Base-by-base conservation (phyloP, 64 coral and sea anemone species). In the Catalaphyllia jardinei region DNA sequence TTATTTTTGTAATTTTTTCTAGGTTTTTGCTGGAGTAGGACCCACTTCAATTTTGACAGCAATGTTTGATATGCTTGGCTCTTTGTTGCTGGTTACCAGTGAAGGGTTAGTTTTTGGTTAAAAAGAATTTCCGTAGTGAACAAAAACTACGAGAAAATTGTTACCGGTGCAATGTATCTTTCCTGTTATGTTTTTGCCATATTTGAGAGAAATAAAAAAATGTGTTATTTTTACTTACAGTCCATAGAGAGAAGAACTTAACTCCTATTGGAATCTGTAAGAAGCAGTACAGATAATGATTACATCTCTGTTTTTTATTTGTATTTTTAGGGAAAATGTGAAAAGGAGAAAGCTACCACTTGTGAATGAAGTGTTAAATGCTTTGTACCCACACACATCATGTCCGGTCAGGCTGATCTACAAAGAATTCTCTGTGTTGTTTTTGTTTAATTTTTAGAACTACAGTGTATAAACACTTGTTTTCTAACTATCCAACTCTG, bases 61-160 rank as follows among this genome's bases (percentile, higher is more conserved):
- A 1, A 92, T 92, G 74, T 92, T 92, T 73, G 90, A 92, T 59
- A 63, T 92, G 29, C 52, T 67, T 38, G 75, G 90, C 17, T 76
- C 73, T 7, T 81, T 92, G 9, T 30, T 87, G 39, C 62, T 92
- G 2, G 27, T 92, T 15, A 72, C 73, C 8, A 71, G 55, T 30
- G 31, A 80, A 67, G 76, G 82, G 90, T 92, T 5, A 22, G 80
- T 73, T 39, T 89, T 74, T 42, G 14, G 1, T 57, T 6, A 17
- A 12, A 46, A n/a, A 52, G 12, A 82, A 12, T 82, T 16, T 46
- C 22, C 4, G 0, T 52, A 14, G 33, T 61, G 57, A 59, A 82
- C 11, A n/a, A 54, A 28, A 25, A 82, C 59, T 60, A 12, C 0
- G 6, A 25, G 19, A 3, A 67, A 67, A 67, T 67, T 25, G 42